Evolutionary conservation across 2,113 vertebrate species (phyloP).

Genomic region (Oryctolagus cuniculus): DNA sequence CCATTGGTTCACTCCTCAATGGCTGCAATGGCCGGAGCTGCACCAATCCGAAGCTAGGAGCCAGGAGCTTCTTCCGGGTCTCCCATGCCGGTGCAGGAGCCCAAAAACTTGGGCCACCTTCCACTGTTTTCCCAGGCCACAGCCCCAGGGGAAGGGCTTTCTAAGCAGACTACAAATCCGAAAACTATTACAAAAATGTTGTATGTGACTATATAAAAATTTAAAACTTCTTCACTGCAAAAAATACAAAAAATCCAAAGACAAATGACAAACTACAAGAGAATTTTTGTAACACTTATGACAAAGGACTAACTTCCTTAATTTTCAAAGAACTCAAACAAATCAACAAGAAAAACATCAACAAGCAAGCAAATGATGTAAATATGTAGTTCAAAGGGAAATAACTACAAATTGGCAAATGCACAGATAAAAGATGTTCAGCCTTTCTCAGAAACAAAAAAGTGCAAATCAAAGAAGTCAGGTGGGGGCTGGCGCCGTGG

Average conservation of each 20-base stretch:
- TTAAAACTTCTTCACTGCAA: conserved; percentile 38
- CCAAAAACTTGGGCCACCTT: no score
- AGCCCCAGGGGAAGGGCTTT: not conserved
- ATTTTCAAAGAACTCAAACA: conserved; percentile 55
- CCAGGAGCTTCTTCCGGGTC: no score
- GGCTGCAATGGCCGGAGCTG: no score
- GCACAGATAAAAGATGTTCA: conserved; percentile 8
- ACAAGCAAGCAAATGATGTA: conserved; percentile 16
- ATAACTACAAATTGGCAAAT: conserved; percentile 10
- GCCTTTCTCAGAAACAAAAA: conserved; percentile 41
- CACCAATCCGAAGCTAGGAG: no score
- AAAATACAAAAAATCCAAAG: conserved; percentile 48
- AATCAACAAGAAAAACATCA: conserved; percentile 58
- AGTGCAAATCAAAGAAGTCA: conserved; percentile 43
- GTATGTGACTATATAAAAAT: conserved; percentile 59
- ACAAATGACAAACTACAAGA: conserved; percentile 39
- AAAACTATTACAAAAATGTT: conserved; percentile 17
- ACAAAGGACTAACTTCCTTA: conserved; percentile 60
- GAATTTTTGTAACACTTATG: conserved; percentile 40
- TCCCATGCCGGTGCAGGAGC: no score
- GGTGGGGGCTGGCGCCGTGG: no score
- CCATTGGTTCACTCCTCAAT: no score
- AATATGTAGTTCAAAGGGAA: conserved; percentile 27
- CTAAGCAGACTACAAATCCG: conserved; percentile 39
- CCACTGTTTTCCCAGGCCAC: no score